These are phyloP conservation scores for Grantiella picta DNA, from an alignment of 2,113 vertebrate species.

Conservation along the genomic window DNA sequence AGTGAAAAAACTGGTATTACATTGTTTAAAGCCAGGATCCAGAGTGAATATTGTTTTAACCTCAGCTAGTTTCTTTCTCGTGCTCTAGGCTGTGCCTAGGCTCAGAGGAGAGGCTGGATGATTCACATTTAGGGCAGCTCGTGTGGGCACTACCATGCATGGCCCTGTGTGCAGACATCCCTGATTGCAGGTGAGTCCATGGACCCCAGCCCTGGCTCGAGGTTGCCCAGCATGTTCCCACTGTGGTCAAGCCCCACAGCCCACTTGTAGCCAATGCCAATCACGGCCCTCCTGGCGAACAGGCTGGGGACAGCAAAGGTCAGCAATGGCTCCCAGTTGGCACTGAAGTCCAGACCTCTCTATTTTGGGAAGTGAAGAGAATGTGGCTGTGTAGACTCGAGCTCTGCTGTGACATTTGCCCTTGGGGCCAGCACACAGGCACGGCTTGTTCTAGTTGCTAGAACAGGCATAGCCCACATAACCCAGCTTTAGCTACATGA, in stretches of 20 bases:
- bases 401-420: background rate
- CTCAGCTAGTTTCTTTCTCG: background rate
- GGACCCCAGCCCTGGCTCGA: accelerated
- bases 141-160: accelerated
- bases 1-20: background rate
- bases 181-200: background rate
- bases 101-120: background rate
- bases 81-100: background rate
- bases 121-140: background rate
- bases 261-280: background rate
- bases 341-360: background rate
- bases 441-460: background rate
- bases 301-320: background rate
- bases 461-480: accelerated
- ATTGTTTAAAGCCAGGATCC: background rate
- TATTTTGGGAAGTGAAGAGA: background rate
- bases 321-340: accelerated
- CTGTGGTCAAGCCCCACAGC: accelerated
- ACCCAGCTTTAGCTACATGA: background rate
- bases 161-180: no score
- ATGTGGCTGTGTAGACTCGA: background rate
- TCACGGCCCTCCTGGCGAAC: accelerated
- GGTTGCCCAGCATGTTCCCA: background rate
- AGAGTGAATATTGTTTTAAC: background rate
- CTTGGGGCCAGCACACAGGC: background rate